phyloP scores from a whole-genome alignment of 1,140 invertebrate species.

The Drosophila carrolli region DNA sequence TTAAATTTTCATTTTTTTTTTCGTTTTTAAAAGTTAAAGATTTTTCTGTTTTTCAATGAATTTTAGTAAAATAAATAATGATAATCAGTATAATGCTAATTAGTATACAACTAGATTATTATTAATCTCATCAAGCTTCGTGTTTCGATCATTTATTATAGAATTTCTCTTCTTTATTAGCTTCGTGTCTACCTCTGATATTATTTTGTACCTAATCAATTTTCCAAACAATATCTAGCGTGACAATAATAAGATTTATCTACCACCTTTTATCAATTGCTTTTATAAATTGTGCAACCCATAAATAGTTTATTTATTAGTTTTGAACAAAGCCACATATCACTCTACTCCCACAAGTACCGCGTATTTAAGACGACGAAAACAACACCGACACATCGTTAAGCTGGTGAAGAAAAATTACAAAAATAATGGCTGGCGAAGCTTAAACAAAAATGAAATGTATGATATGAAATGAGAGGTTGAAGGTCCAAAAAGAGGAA shows the following conservation, averaged over 20 bases:
- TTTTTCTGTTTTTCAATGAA: too few species aligned
- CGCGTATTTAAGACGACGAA: constrained; percentile 17
- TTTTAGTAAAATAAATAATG: too few species aligned
- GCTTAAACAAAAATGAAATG: constrained; percentile 65
- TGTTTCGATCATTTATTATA: too few species aligned
- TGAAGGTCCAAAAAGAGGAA: constrained; percentile 33
- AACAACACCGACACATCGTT: constrained; percentile 45
- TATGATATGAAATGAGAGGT: constrained; percentile 38
- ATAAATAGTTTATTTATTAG: not conserved
- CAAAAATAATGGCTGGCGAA: constrained; percentile 49
- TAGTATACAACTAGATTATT: not conserved
- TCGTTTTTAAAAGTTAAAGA: too few species aligned
- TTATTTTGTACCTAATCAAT: not conserved
- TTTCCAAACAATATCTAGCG: constrained; percentile 3
- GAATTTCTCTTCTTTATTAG: too few species aligned
- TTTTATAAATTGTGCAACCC: not conserved
- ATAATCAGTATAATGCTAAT: not conserved
- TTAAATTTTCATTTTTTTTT: too few species aligned
- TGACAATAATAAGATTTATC: constrained; percentile 18
- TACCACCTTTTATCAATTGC: not conserved
- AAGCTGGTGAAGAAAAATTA: constrained; percentile 51
- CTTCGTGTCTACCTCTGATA: not conserved
- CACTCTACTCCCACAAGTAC: constrained; percentile 13
- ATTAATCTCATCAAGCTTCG: too few species aligned
- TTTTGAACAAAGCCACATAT: constrained; percentile 6